Evolutionary conservation across 2,113 vertebrate genomes (phyloP).

Genomic region (Meriones unguiculatus): DNA sequence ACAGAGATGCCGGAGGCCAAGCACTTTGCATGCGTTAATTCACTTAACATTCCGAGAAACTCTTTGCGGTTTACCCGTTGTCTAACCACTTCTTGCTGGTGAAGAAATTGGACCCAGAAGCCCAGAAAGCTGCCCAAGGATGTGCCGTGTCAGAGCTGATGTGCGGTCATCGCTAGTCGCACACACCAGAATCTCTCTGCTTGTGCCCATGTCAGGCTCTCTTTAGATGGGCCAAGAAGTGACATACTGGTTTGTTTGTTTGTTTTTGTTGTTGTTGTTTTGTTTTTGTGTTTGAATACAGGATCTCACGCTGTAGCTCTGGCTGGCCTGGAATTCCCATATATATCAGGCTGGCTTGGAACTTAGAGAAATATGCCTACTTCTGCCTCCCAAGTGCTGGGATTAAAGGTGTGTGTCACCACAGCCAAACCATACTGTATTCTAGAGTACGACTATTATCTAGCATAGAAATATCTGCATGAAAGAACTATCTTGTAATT

Average conservation of each 20-base stretch:
- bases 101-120: constrained; percentile 27
- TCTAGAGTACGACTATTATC: not conserved
- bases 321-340: not conserved
- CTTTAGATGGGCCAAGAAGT: not conserved
- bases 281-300: not conserved
- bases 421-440: not conserved
- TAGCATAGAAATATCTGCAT: not conserved
- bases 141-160: not conserved
- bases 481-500: not conserved
- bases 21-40: not conserved
- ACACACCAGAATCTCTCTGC: not conserved
- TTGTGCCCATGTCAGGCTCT: not conserved
- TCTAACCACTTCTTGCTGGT: constrained; percentile 10
- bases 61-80: not conserved
- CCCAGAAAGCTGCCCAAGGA: not conserved
- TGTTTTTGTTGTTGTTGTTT: not conserved
- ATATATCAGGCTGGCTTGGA: not conserved
- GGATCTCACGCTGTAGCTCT: not conserved
- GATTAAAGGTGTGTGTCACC: not conserved
- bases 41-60: not conserved
- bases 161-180: not conserved
- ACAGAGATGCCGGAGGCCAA: not conserved
- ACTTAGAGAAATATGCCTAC: not conserved
- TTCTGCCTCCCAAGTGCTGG: not conserved
- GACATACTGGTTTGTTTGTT: not conserved